Conservation (phyloP, 2,797 vertebrate species). For the Sebastes vulpes region DNA sequence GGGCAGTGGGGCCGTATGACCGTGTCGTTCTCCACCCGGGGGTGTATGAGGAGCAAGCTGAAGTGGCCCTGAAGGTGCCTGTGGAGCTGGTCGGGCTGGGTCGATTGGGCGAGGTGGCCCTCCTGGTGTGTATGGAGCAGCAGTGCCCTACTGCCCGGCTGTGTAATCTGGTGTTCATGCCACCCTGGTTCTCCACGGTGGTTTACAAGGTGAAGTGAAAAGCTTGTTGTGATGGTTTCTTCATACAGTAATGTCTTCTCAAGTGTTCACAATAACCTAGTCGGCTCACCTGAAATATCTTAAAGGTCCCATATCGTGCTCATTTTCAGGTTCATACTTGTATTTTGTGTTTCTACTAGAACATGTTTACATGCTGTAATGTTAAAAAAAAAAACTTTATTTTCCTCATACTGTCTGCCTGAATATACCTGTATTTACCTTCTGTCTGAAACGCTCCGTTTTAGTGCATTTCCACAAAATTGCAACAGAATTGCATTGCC, state of each 20-base stretch:
- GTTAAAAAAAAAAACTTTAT: too few relatives aligned
- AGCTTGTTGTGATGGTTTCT: neutral
- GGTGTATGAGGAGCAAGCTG: conserved; percentile 90
- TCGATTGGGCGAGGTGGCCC: conserved; percentile 86
- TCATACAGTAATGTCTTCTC: neutral
- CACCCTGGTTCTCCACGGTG: conserved; percentile 92
- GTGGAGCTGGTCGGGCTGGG: conserved; percentile 90
- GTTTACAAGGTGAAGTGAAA: conserved; percentile 90
- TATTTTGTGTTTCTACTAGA: too few relatives aligned
- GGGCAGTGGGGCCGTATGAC: conserved; percentile 86
- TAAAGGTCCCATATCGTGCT: too few relatives aligned
- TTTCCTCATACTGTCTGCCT: too few relatives aligned
- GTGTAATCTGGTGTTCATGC: conserved; percentile 94
- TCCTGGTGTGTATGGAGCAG: conserved; percentile 91
- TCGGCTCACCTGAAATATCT: neutral
- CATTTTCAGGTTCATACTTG: too few relatives aligned
- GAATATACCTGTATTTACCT: too few relatives aligned
- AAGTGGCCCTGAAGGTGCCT: conserved; percentile 90
- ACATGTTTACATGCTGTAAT: too few relatives aligned
- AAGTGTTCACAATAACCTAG: neutral
- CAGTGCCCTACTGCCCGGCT: conserved; percentile 91
- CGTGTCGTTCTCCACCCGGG: conserved; percentile 89
- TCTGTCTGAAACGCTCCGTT: too few relatives aligned
- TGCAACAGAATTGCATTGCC: too few relatives aligned
- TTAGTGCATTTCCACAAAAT: too few relatives aligned